Evolutionary conservation across 1,140 invertebrate genomes (phyloP).

Genomic region (Protaetia brevitarsis): DNA sequence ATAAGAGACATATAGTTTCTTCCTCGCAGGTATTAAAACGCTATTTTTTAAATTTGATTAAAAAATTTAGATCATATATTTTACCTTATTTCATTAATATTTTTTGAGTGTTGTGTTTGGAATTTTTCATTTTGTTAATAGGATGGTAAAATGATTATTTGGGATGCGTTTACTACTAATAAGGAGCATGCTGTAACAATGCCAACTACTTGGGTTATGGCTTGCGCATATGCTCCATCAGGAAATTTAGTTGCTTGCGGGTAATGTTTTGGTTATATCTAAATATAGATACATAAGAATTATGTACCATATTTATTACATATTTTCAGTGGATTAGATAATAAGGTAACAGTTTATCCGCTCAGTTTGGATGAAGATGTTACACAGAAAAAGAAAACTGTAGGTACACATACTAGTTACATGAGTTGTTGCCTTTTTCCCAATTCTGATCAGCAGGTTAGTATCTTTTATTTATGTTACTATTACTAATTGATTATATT

Average conservation of each 20-base stretch:
- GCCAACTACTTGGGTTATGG: conserved; percentile 99
- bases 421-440: conserved; percentile 98
- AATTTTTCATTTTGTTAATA: conserved; percentile 50
- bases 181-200: conserved; percentile 98
- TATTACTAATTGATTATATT: too few species aligned
- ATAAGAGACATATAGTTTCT: conserved; percentile 97
- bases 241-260: conserved; percentile 95
- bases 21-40: conserved; percentile 98
- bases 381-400: conserved; percentile 88
- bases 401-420: conserved; percentile 96
- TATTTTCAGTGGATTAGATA: conserved; percentile 84
- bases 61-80: too few species aligned
- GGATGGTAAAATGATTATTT: conserved; percentile 99
- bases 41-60: not conserved
- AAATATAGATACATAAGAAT: not conserved
- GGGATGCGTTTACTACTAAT: conserved; percentile 99
- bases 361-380: conserved; percentile 92
- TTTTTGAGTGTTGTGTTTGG: too few species aligned
- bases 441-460: conserved; percentile 95
- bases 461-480: not conserved
- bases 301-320: not conserved
- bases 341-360: conserved; percentile 98
- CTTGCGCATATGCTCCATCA: conserved; percentile 96
- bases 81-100: too few species aligned
- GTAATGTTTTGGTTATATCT: conserved; percentile 54